Base-by-base conservation (phyloP, 2,797 vertebrate species). In the Gymnothorax javanicus region DNA sequence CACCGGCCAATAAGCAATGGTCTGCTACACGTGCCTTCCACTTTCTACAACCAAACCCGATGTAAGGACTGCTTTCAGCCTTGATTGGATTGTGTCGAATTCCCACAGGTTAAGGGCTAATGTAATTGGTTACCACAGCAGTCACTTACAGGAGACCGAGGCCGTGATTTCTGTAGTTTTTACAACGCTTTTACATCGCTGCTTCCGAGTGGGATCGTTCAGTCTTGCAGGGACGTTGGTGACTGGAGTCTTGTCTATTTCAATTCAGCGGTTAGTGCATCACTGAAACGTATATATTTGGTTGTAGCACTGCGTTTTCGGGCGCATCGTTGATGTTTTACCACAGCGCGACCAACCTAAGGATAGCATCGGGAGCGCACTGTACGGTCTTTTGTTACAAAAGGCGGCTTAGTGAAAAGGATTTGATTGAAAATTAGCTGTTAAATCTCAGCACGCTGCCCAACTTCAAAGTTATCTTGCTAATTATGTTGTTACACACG, bases 151-250 rank as follows among this genome's bases (percentile, higher is more conserved):
- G 7, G 17, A 81, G 56, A 25, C 23, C 57, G 33, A 15, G 58
- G 4, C 73, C 23, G 75, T 87, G 87, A 85, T 82, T 87, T 77
- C 54, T 82, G 60, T 82, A 69, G 23, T 73, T 67, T 62, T 56
- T 64, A 52, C 89, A 81, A 64, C 90, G 92, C 89, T 92, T 91
- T 87, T 84, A 27, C 87, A 83, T 87, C 84, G 60, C 83, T 90
- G 85, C 88, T 91, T 87, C 89, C 90, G 69, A 85, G 88, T 83
- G 86, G 89, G 88, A 90, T 85, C 82, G 87, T 85, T 58, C 87
- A n/a, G 33, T 85, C 60, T 67, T 25, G 81, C 60, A 88, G 75
- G 59, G 84, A 64, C 33, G 77, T 69, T 17, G 77, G 54, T 43
- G 25, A 50, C 84, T 60, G 71, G 54, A 27, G 7, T 77, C 11